Conservation (phyloP, 2,888 invertebrate species). For the Eupithecia dodoneata region DNA sequence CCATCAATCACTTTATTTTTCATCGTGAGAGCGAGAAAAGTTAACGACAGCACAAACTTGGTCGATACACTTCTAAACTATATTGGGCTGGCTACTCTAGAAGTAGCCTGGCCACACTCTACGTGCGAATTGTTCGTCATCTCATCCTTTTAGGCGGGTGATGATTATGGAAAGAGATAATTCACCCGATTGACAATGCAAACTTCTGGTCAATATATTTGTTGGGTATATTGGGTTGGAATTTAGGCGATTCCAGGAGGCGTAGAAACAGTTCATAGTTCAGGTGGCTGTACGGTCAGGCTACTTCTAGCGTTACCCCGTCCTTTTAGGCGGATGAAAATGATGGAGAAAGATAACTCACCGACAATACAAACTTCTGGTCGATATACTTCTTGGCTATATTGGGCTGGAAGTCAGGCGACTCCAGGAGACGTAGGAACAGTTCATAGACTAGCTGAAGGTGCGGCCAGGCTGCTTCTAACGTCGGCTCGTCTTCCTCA, state of each 20-base stretch:
- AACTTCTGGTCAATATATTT: slow-evolving; percentile 98
- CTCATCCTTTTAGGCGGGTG: slow-evolving; percentile 85
- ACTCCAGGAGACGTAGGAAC: slow-evolving; percentile 93
- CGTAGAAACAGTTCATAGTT: slow-evolving; percentile 90
- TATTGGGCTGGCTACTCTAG: slow-evolving; percentile 95
- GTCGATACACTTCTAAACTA: slow-evolving; percentile 97
- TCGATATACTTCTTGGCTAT: slow-evolving; percentile 97
- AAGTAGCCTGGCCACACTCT: slow-evolving; percentile 77
- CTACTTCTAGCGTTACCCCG: slow-evolving; percentile 97
- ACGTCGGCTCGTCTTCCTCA: slow-evolving; percentile 97
- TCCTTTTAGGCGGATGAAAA: slow-evolving; percentile 71
- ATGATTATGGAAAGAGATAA: slow-evolving; percentile 16
- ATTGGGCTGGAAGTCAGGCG: slow-evolving; percentile 96
- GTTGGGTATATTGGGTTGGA: slow-evolving; percentile 96
- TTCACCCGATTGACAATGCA: slow-evolving; percentile 89
- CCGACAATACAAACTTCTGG: slow-evolving; percentile 97
- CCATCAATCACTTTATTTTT: background rate
- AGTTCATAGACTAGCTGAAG: slow-evolving; percentile 92
- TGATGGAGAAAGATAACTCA: slow-evolving; percentile 62
- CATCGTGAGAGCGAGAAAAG: slow-evolving; percentile 31
- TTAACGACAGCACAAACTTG: slow-evolving; percentile 96
- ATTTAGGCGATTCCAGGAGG: slow-evolving; percentile 95
- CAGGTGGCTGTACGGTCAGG: slow-evolving; percentile 96
- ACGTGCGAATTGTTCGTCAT: slow-evolving; percentile 83
- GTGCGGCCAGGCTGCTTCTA: slow-evolving; percentile 98